Evolutionary conservation across 92 coral and sea anemone genomes (phyloP).

Genomic region (Palythoa caribaeorum): DNA sequence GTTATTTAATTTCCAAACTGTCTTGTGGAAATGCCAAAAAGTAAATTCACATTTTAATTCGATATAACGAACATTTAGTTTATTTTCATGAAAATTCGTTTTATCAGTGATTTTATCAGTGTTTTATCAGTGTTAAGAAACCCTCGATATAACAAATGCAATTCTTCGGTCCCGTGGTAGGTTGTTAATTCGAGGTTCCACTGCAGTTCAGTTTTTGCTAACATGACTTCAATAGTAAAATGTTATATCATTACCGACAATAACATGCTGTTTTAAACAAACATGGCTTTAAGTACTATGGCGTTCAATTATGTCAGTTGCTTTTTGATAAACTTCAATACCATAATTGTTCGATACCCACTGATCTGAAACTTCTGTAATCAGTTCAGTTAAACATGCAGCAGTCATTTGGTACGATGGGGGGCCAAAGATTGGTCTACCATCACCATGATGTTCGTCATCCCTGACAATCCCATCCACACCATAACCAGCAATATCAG

Average conservation of each 20-base stretch:
- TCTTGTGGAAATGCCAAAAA: neutral
- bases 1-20: neutral
- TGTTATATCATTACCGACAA: too few species aligned
- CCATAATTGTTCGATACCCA: slow-evolving; percentile 28
- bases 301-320: slow-evolving; percentile 4
- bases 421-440: slow-evolving; percentile 11
- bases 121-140: neutral
- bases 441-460: neutral
- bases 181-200: neutral
- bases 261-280: too few species aligned
- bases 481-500: neutral
- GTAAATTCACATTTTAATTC: neutral
- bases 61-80: neutral
- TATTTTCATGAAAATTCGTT: neutral
- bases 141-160: neutral
- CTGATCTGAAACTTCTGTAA: neutral
- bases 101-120: neutral
- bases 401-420: neutral
- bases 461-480: slow-evolving; percentile 20
- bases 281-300: slow-evolving; percentile 10
- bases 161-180: neutral
- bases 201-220: neutral
- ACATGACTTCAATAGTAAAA: too few species aligned
- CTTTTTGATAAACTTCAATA: slow-evolving; percentile 6
- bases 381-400: slow-evolving; percentile 16